Evolutionary conservation across 2,888 invertebrate species (phyloP), one percentile per base, ranked within the genome.

Genomic region (Pammene aurita): DNA sequence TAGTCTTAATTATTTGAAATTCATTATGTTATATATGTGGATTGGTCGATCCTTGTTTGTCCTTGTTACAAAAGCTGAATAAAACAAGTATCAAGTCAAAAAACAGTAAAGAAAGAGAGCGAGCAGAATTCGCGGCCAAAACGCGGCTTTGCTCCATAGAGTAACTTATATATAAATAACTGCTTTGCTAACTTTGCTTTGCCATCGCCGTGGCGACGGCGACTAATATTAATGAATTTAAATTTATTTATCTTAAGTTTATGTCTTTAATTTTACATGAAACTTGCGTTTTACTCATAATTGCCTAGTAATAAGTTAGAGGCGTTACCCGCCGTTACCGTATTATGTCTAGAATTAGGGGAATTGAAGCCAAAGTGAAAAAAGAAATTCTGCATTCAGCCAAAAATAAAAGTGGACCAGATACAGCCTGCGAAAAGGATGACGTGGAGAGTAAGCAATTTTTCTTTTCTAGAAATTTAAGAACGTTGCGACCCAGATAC

Each of bases 321-420:
- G n/a, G 11, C 44, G 46, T 65, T 41, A 64, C 11, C 64, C 18
- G n/a, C 13, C 44, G 46, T 65, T 41, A 64, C 11, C 64, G 54
- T 62, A 72, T 69, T 66, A 88, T 89, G 90, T 91, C 91, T 78
- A 89, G 90, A 81, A 90, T 88, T 75, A 86, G 86, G 76, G 88
- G 84, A 77, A 85, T 91, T 66, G 88, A 88, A 80, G 79, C 85
- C 71, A 87, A 85, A 80, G 79, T 82, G 70, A 84, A 83, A 77
- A 89, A 87, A 74, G 82, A 84, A 76, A 80, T 80, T 61, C 77
- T 83, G 73, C 83, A 84, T 72, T 78, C 77, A 66, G 80, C 72
- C 66, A 85, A 78, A 77, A 86, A 83, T 72, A 85, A 81, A 78
- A 80, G 76, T 75, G 87, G 85, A 66, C 84, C 84, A 73, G 80